phyloP scores from a whole-genome alignment of 2,113 vertebrate genomes.

The Dromaius novaehollandiae region DNA sequence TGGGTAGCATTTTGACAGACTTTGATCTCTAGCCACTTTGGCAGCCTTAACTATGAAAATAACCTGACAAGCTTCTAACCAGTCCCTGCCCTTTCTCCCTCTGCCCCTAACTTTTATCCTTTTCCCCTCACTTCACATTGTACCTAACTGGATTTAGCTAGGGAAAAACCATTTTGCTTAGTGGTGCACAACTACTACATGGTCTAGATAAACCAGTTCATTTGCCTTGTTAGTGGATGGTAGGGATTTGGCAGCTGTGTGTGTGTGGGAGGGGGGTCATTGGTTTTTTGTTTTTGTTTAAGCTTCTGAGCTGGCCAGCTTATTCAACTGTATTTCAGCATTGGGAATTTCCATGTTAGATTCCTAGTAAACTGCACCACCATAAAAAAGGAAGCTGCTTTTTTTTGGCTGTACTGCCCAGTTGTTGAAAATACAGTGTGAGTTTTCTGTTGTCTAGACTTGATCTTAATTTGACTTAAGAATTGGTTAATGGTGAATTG shows the following conservation, averaged over 20 bases:
- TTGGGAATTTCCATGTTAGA: not conserved
- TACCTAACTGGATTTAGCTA: not conserved
- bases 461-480: not conserved
- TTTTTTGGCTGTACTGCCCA: not conserved
- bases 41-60: not conserved
- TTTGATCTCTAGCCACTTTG: not conserved
- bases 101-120: not conserved
- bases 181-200: not conserved
- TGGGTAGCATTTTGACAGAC: not conserved
- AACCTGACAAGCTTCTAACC: not conserved
- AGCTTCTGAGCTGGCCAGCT: not conserved
- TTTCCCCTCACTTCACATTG: not conserved
- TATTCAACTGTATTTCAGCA: not conserved
- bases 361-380: not conserved
- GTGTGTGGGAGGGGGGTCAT: too few relatives aligned
- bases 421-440: not conserved
- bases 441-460: not conserved
- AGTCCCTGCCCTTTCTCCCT: too few relatives aligned
- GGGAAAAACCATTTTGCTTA: too few relatives aligned
- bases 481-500: not conserved
- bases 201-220: not conserved
- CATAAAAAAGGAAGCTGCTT: not conserved
- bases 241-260: too few relatives aligned
- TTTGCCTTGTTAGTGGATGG: too few relatives aligned
- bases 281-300: not conserved